These are phyloP conservation scores for Agrenia bidenticulata DNA, from an alignment of 2,888 invertebrate species.

Conservation along the genomic window DNA sequence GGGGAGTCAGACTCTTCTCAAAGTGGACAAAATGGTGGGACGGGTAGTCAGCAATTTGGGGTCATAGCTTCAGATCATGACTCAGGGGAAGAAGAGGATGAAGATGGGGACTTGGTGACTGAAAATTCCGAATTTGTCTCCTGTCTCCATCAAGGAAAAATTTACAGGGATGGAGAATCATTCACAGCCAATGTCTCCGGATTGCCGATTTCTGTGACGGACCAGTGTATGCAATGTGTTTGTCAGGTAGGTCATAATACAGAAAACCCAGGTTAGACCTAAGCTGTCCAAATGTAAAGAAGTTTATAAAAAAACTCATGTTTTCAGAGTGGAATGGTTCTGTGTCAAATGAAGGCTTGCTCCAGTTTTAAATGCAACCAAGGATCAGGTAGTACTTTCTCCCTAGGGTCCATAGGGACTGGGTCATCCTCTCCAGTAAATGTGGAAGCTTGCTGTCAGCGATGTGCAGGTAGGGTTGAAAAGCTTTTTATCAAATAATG, in stretches of 20 bases:
- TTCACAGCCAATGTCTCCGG: conserved; percentile 57
- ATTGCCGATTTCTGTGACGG: conserved; percentile 54
- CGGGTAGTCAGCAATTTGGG: conserved; percentile 25
- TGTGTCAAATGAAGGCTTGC: conserved; percentile 57
- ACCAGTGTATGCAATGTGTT: conserved; percentile 58
- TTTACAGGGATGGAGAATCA: conserved; percentile 56
- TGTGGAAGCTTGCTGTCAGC: conserved; percentile 56
- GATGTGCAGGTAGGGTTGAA: conserved; percentile 55
- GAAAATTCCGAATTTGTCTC: conserved; percentile 48
- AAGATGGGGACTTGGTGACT: conserved; percentile 37
- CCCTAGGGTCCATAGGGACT: conserved; percentile 12
- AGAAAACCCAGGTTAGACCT: neutral
- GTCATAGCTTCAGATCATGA: conserved; percentile 25
- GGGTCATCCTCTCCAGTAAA: conserved; percentile 5
- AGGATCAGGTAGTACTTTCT: conserved; percentile 37
- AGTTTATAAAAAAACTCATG: conserved; percentile 5
- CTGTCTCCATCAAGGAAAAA: conserved; percentile 55
- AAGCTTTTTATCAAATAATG: no score
- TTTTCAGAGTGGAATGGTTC: conserved; percentile 55
- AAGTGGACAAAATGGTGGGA: conserved; percentile 24
- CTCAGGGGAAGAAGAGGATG: conserved; percentile 39
- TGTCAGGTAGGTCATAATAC: conserved; percentile 57
- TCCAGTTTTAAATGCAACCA: conserved; percentile 50
- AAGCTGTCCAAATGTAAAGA: neutral
- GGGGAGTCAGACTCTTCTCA: conserved; percentile 40